Percentiles rank a stretch among this genome's conserved stretches.
These are phyloP conservation scores for Hemibagrus guttatus DNA, from an alignment of 2,797 vertebrate species.

Conservation along the genomic window DNA sequence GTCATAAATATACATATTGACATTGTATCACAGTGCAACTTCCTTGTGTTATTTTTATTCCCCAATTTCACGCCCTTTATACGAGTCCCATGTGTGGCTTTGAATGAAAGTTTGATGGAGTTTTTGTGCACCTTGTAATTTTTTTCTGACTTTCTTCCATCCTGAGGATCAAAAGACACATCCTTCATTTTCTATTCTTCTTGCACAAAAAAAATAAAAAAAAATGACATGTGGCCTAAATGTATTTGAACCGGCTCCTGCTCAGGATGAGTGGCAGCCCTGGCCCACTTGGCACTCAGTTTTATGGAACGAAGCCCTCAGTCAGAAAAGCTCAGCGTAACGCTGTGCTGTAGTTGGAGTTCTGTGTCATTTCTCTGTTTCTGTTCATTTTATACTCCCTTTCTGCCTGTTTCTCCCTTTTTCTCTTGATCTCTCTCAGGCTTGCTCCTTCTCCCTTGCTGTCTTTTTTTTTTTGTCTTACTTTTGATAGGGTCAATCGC, in stretches of 20 bases:
- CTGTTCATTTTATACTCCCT: neutral
- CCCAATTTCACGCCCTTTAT: conserved; percentile 50
- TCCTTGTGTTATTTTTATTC: conserved; percentile 50
- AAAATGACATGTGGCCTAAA: conserved; percentile 60
- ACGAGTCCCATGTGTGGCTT: conserved; percentile 37
- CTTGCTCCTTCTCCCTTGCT: neutral
- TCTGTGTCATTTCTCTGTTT: conserved; percentile 39
- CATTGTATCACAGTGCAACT: conserved; percentile 48
- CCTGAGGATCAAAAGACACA: conserved; percentile 61
- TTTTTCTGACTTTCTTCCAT: conserved; percentile 42
- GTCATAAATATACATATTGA: conserved; percentile 60
- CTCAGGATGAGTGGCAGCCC: conserved; percentile 55
- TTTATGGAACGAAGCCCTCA: conserved; percentile 57
- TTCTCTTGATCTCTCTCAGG: neutral
- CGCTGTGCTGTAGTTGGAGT: conserved; percentile 47
- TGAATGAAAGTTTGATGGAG: conserved; percentile 57
- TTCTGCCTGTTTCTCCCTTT: neutral
- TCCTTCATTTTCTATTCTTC: conserved; percentile 65
- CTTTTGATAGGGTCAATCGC: conserved; percentile 45
- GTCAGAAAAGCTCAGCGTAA: conserved; percentile 50
- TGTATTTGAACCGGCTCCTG: conserved; percentile 57
- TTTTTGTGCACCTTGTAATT: conserved; percentile 55
- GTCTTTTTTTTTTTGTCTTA: neutral
- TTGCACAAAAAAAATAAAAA: conserved; percentile 36
- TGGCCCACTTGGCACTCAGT: conserved; percentile 61